Evolutionary conservation across 2,888 invertebrate genomes (phyloP).

Genomic region (Marasmarcha lunaedactyla): DNA sequence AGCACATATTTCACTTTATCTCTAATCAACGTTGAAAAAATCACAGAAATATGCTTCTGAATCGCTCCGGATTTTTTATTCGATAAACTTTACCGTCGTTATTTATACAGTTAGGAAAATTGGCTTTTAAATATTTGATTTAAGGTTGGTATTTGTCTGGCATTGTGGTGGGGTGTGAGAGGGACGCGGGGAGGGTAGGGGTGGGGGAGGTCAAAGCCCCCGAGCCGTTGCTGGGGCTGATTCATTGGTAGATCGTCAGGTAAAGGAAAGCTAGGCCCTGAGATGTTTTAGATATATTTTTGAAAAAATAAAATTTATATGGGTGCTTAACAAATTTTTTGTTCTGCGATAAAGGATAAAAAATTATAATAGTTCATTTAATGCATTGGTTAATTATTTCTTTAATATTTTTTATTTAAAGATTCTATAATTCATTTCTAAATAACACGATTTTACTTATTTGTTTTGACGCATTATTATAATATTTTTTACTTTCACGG

Average conservation of each 20-base stretch:
- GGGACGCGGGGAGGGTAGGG: constrained; percentile 23
- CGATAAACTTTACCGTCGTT: constrained; percentile 30
- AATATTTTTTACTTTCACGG: too few species aligned
- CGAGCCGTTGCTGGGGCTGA: constrained; percentile 22
- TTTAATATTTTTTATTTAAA: too few species aligned
- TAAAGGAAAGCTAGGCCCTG: constrained; percentile 6
- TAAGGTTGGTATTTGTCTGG: constrained; percentile 43
- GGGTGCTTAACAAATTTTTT: too few species aligned
- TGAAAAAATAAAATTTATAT: too few species aligned
- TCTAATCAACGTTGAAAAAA: constrained; percentile 2
- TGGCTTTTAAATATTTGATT: constrained; percentile 29
- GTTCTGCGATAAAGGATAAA: too few species aligned
- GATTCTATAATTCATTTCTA: too few species aligned
- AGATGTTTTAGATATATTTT: too few species aligned
- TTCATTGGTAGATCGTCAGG: constrained; percentile 15
- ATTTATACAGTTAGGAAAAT: constrained; percentile 26
- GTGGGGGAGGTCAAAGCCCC: constrained; percentile 40
- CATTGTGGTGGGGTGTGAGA: constrained; percentile 16
- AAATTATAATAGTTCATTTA: too few species aligned
- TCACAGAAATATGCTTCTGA: constrained; percentile 37
- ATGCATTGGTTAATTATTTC: too few species aligned
- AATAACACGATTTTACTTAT: too few species aligned
- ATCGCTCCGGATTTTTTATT: constrained; percentile 43
- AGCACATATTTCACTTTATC: background rate
- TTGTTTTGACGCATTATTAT: too few species aligned